A percentile compares a stretch with the other conserved stretches of the same genome.
Evolutionary conservation across 2,888 invertebrate genomes (phyloP).

Genomic region (Loripinus fragilis): DNA sequence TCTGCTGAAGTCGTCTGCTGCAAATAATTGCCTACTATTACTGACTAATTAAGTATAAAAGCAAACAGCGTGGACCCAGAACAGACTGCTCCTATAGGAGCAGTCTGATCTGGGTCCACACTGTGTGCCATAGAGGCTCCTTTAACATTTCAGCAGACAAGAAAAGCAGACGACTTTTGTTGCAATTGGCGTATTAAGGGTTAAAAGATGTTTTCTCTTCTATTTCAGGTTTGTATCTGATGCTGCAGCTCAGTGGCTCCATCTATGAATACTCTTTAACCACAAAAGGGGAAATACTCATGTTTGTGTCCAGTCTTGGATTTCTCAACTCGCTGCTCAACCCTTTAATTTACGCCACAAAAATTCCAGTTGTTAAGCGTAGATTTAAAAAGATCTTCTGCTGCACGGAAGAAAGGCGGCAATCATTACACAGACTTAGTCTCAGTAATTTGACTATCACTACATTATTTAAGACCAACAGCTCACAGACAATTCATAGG

Average conservation of each 20-base stretch:
- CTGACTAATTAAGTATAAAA: too few species aligned
- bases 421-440: conserved; percentile 25
- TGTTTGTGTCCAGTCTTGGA: conserved; percentile 58
- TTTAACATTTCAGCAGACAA: too few species aligned
- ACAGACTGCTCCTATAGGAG: too few species aligned
- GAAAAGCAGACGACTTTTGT: too few species aligned
- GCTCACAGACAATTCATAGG: background rate
- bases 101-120: too few species aligned
- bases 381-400: conserved; percentile 57
- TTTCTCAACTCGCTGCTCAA: conserved; percentile 69
- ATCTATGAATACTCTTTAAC: conserved; percentile 48
- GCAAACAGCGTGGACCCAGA: too few species aligned
- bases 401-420: conserved; percentile 24
- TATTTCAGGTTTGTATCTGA: conserved; percentile 59
- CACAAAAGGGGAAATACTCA: conserved; percentile 62
- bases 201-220: background rate
- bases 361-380: conserved; percentile 63
- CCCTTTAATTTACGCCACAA: conserved; percentile 73
- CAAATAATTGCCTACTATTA: too few species aligned
- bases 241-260: conserved; percentile 48
- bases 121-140: too few species aligned
- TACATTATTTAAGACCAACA: conserved; percentile 5
- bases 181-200: background rate
- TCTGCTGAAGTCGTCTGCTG: too few species aligned
- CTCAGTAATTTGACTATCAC: background rate